Conservation (phyloP, 2,888 invertebrate genomes). For the Seira sanloemensis region DNA sequence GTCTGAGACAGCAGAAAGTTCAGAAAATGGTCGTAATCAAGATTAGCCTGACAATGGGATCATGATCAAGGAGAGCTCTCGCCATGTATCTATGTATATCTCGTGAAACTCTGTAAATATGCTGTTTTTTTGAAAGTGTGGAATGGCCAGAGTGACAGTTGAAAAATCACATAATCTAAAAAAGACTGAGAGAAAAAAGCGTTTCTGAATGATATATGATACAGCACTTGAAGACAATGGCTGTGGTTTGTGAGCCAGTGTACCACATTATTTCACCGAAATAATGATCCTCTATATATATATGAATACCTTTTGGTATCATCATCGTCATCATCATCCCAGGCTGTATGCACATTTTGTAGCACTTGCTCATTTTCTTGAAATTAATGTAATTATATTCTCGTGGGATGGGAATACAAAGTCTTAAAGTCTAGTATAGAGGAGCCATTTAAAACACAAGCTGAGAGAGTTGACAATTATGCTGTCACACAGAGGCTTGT, state of each 20-base stretch:
- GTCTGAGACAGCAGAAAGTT: neutral
- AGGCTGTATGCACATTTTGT: neutral
- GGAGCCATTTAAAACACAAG: neutral
- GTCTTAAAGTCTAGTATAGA: neutral
- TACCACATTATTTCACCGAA: constrained; percentile 14
- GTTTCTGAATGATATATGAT: neutral
- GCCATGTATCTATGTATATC: neutral
- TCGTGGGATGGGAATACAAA: neutral
- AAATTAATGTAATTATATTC: neutral
- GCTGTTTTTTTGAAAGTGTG: neutral
- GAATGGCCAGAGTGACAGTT: neutral
- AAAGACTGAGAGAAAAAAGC: neutral
- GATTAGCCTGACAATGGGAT: constrained; percentile 8
- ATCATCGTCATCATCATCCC: neutral
- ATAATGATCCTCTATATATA: constrained; percentile 1
- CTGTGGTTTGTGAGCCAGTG: constrained; percentile 12
- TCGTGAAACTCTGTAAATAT: neutral
- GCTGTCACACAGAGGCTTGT: neutral
- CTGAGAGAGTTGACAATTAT: neutral
- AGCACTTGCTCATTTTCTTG: neutral
- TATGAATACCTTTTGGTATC: too few relatives aligned
- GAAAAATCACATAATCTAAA: constrained; percentile 7
- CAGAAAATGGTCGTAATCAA: neutral
- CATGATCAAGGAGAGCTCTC: neutral
- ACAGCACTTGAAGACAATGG: neutral